Evolutionary conservation across 1,140 invertebrate genomes (phyloP).

Genomic region (Drosophila pallidifrons): DNA sequence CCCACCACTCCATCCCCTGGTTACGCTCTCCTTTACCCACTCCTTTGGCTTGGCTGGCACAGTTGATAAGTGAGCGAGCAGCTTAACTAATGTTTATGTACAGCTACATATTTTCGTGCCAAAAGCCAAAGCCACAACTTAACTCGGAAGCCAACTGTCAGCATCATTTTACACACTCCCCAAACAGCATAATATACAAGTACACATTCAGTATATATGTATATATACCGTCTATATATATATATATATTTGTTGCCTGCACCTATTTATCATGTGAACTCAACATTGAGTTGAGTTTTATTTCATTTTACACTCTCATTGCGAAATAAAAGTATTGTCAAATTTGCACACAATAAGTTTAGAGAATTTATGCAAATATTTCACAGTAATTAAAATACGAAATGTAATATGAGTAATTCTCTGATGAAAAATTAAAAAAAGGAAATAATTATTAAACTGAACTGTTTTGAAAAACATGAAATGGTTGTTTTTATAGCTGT

Average conservation of each 20-base stretch:
- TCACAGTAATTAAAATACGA: no score
- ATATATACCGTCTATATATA: background rate
- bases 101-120: conserved; percentile 11
- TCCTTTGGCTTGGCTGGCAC: background rate
- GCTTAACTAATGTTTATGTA: conserved; percentile 44
- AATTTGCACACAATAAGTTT: no score
- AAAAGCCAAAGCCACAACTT: conserved; percentile 19
- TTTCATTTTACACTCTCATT: no score
- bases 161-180: conserved; percentile 16
- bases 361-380: no score
- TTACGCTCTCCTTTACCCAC: no score
- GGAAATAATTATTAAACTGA: no score
- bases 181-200: background rate
- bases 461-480: no score
- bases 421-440: no score
- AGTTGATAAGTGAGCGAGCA: conserved; percentile 29
- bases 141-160: conserved; percentile 8
- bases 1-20: background rate
- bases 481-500: no score
- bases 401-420: no score
- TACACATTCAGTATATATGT: conserved; percentile 5
- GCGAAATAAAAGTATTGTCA: no score
- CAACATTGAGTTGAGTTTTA: background rate
- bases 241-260: background rate
- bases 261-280: background rate